Conservation (phyloP, 2,888 invertebrate species). For the Poecilus cupreus region DNA sequence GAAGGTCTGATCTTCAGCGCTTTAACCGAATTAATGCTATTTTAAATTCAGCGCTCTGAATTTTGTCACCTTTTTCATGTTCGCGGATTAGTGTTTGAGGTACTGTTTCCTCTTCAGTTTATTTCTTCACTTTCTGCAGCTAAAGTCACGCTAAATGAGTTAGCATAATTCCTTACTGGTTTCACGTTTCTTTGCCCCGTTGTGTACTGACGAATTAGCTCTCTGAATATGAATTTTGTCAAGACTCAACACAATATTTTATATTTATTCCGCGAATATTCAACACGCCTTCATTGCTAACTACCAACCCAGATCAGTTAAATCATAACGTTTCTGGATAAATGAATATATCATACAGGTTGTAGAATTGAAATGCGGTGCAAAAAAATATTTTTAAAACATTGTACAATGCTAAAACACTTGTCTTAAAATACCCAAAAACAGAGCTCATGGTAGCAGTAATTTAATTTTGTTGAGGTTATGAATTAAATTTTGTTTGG, state of each 20-base stretch:
- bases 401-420: too few relatives aligned
- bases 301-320: too few relatives aligned
- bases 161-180: slow-evolving; percentile 13
- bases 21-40: slow-evolving; percentile 41
- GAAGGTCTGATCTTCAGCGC: slow-evolving; percentile 40
- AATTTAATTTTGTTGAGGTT: too few relatives aligned
- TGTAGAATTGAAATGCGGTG: too few relatives aligned
- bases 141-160: slow-evolving; percentile 34
- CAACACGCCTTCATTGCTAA: too few relatives aligned
- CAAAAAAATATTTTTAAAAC: too few relatives aligned
- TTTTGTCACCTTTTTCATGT: slow-evolving; percentile 44
- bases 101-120: neutral
- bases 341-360: too few relatives aligned
- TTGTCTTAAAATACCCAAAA: too few relatives aligned
- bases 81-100: slow-evolving; percentile 26
- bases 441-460: too few relatives aligned
- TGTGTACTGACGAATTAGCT: neutral
- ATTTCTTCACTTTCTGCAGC: neutral
- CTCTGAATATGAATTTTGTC: neutral
- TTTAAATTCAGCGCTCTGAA: slow-evolving; percentile 34
- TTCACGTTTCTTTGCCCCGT: neutral
- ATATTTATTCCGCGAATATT: too few relatives aligned
- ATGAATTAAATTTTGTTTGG: neutral
- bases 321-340: too few relatives aligned
- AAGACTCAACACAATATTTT: neutral